A percentile compares a stretch with the other conserved stretches of the same genome.
Conservation (phyloP, 2,888 invertebrate species). For the Hoplodrina blanda region DNA sequence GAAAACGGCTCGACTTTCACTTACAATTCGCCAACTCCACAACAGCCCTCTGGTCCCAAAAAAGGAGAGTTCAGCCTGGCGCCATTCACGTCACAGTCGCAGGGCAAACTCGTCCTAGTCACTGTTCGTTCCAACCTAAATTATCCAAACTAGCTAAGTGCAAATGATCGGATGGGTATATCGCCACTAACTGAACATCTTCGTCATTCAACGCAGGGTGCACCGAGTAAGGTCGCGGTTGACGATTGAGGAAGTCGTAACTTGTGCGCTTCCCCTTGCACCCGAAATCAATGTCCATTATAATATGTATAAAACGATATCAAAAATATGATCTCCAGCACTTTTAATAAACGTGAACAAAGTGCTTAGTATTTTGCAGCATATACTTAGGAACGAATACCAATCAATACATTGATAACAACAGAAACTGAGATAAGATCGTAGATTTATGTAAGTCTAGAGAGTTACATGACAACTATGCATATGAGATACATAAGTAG, state of each 20-base stretch:
- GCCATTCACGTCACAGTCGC: not conserved
- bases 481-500: conserved; percentile 43
- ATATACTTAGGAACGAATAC: conserved; percentile 46
- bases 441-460: conserved; percentile 43
- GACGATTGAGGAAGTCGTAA: conserved; percentile 19
- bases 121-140: not conserved
- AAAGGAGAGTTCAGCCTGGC: not conserved
- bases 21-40: conserved; percentile 8
- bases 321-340: conserved; percentile 53
- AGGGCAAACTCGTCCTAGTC: not conserved
- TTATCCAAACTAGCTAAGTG: conserved; percentile 30
- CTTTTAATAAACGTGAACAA: conserved; percentile 46
- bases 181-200: conserved; percentile 1
- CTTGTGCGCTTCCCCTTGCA: conserved; percentile 15
- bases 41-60: not conserved
- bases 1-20: not conserved
- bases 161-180: conserved; percentile 44
- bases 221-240: conserved; percentile 23
- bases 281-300: conserved; percentile 21
- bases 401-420: conserved; percentile 56
- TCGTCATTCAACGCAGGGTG: conserved; percentile 30
- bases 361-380: conserved; percentile 38
- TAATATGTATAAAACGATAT: conserved; percentile 29
- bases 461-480: conserved; percentile 43
- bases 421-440: conserved; percentile 47